Evolutionary conservation across 2,113 vertebrate genomes (phyloP), one percentile per base, ranked within the genome.

Genomic region (Chamaetylas fuelleborni): DNA sequence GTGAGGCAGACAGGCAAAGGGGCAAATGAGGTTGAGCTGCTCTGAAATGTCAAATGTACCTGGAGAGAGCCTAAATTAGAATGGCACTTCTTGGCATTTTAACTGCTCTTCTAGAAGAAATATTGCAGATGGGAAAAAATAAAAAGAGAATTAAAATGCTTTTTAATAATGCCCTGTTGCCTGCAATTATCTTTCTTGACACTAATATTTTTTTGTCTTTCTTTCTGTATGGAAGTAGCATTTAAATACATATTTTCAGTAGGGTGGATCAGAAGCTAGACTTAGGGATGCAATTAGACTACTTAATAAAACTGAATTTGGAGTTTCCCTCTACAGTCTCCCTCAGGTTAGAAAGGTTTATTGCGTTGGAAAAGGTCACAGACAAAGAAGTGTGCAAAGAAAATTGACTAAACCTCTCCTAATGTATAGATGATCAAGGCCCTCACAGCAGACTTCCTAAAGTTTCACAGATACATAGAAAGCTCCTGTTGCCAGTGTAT

Each of bases 31-130:
- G 50, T 19, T 88, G 89, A 94, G 70, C 72, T 86, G 70, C 50
- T 65, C 72, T 93, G 60, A 95, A 95, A 95, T 92, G 95, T 92
- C 72, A 88, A 65, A 57, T 45, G 31, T 69, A 86, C 69, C 58
- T 86, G 64, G 56, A 88, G 36, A 96, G 25, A 38, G 82, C 54
- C 69, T 92, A 69, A 70, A 64, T 80, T 81, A 88, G 61, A 91
- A 72, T 83, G 74, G 42, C 70, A 76, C 19, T 80, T 78, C 61
- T 65, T 91, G 82, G 47, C 48, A 76, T 92, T 93, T 94, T 74
- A 72, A 23, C 51, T 73, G 31, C 66, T 90, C 31, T 86, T 92
- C 53, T 86, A 18, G 36, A 82, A 78, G 22, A 48, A 94, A 57
- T 85, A 25, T 24, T 86, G 33, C 20, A 38, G 16, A 45, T 2